A percentile compares a stretch with the other conserved stretches of the same genome.
These are phyloP conservation scores for Zoanthus sociatus DNA, from an alignment of 92 coral and sea anemone genomes.

Conservation along the genomic window DNA sequence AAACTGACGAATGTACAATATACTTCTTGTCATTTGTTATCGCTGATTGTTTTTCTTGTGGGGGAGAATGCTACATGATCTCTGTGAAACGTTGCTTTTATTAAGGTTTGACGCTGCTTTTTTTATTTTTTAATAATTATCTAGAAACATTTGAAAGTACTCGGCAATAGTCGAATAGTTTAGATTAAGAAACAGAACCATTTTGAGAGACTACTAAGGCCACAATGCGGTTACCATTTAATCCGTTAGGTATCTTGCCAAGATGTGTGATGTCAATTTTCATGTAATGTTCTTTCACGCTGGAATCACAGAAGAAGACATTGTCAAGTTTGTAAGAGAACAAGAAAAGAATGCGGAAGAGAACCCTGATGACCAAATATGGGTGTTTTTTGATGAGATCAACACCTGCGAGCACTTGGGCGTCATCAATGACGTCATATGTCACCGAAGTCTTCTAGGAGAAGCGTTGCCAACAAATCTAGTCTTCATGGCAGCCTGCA, in stretches of 20 bases:
- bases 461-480: conserved; percentile 67
- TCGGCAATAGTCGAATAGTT: too few relatives aligned
- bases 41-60: too few relatives aligned
- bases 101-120: too few relatives aligned
- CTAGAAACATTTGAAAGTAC: too few relatives aligned
- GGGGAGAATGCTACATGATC: too few relatives aligned
- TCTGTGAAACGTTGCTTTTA: too few relatives aligned
- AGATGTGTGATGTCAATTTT: conserved; percentile 71
- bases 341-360: conserved; percentile 54
- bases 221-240: too few relatives aligned
- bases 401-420: conserved; percentile 89
- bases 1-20: too few relatives aligned
- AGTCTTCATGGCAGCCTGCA: conserved; percentile 81
- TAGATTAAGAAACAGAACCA: too few relatives aligned
- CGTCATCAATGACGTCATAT: conserved; percentile 81
- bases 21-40: too few relatives aligned
- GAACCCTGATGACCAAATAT: conserved; percentile 54
- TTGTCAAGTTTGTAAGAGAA: conserved; percentile 58
- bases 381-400: conserved; percentile 90
- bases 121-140: too few relatives aligned
- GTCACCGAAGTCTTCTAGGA: conserved; percentile 78
- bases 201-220: too few relatives aligned
- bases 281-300: conserved; percentile 78
- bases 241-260: conserved; percentile 67
- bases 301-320: conserved; percentile 78